Evolutionary conservation across 2,113 vertebrate species (phyloP).

Genomic region (Shinisaurus crocodilurus): DNA sequence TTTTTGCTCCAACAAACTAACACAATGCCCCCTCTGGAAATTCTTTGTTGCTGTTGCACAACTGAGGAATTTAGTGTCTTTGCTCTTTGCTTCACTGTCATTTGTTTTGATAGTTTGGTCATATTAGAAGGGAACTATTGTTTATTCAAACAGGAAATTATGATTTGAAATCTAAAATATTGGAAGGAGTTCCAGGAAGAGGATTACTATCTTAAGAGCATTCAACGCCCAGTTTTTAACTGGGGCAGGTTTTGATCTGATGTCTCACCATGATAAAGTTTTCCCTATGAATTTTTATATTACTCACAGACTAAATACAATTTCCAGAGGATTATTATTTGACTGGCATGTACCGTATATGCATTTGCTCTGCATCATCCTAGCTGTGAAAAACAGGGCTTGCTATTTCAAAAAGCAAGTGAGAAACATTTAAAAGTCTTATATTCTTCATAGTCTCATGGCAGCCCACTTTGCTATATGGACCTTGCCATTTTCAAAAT

Average conservation of each 20-base stretch:
- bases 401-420: not conserved
- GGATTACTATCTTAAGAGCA: not conserved
- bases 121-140: not conserved
- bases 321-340: not conserved
- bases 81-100: not conserved
- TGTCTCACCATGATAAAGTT: not conserved
- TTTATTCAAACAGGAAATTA: not conserved
- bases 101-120: not conserved
- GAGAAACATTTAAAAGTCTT: not conserved
- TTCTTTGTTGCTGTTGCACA: not conserved
- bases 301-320: not conserved
- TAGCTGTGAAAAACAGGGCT: not conserved
- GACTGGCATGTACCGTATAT: not conserved
- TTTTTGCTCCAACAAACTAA: not conserved
- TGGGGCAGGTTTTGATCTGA: not conserved
- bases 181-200: not conserved
- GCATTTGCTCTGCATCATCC: not conserved
- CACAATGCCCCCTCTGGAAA: not conserved
- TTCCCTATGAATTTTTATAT: not conserved
- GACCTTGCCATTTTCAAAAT: constrained; percentile 2
- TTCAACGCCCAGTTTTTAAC: not conserved
- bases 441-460: not conserved
- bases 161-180: not conserved
- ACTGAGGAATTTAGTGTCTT: not conserved
- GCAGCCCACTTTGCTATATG: not conserved